phyloP scores from a whole-genome alignment of 2,113 vertebrate genomes.

The Todiramphus chloris region DNA sequence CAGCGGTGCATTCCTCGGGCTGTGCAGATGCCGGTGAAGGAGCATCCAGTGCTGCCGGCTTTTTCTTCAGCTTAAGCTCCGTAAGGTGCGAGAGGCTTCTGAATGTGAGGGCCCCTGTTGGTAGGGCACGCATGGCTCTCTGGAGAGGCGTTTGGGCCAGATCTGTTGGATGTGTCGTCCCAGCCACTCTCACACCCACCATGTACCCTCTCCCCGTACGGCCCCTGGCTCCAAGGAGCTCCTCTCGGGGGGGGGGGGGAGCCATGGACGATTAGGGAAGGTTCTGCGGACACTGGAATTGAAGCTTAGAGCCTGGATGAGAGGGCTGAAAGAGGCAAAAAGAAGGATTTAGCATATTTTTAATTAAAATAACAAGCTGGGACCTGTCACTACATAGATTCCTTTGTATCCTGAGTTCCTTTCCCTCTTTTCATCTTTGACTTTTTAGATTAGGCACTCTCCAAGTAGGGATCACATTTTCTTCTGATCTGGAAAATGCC shows the following conservation, averaged over 20 bases:
- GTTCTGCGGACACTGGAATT: not conserved
- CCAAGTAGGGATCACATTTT: constrained; percentile 36
- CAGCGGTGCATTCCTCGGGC: not conserved
- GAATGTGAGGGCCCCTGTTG: not conserved
- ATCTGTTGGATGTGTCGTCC: not conserved
- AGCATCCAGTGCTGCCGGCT: not conserved
- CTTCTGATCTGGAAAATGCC: constrained; percentile 57
- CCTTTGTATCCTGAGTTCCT: constrained; percentile 54
- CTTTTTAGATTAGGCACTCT: constrained; percentile 50
- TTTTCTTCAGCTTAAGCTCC: not conserved
- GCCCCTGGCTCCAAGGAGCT: not conserved
- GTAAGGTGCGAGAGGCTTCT: not conserved
- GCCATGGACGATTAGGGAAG: not conserved
- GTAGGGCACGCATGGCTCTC: accelerated
- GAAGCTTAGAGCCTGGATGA: constrained; percentile 50
- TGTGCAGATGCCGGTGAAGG: not conserved
- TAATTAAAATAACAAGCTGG: constrained; percentile 65
- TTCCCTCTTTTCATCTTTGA: constrained; percentile 56
- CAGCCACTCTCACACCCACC: not conserved
- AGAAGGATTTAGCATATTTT: constrained; percentile 59
- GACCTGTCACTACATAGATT: constrained; percentile 54
- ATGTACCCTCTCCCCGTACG: accelerated
- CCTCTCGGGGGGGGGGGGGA: not conserved
- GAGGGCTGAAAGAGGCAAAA: constrained; percentile 54
- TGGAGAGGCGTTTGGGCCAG: not conserved